A percentile compares a stretch with the other conserved stretches of the same genome.
Evolutionary conservation across 2,888 invertebrate species (phyloP).

Genomic region (Bellardia bayeri): DNA sequence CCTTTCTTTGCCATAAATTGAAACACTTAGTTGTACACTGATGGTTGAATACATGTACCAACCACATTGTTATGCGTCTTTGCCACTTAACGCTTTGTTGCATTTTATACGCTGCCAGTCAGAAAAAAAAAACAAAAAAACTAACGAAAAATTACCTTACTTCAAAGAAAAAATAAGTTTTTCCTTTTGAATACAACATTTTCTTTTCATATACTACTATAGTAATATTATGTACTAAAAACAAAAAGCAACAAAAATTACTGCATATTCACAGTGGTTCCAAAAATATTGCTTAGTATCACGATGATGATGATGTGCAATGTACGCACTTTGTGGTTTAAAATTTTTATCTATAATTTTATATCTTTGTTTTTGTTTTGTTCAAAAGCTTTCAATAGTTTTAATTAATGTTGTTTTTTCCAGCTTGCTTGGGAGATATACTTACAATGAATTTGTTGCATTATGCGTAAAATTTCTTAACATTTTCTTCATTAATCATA

Average conservation of each 20-base stretch:
- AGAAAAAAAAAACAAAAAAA: constrained; percentile 45
- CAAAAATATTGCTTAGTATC: constrained; percentile 37
- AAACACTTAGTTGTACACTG: not conserved
- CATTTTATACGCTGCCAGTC: constrained; percentile 70
- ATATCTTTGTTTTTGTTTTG: constrained; percentile 12
- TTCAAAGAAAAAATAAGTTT: constrained; percentile 66
- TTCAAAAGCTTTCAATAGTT: constrained; percentile 57
- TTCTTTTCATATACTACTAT: constrained; percentile 16
- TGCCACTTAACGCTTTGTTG: constrained; percentile 73
- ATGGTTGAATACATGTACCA: not conserved
- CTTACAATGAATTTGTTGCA: constrained; percentile 24
- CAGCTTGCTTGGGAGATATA: not conserved
- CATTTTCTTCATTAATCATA: constrained; percentile 69
- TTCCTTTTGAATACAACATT: constrained; percentile 52
- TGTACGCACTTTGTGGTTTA: constrained; percentile 44
- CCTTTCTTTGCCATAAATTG: constrained; percentile 36
- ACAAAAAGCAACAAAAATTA: constrained; percentile 34
- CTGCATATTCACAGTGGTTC: constrained; percentile 45
- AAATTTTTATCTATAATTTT: constrained; percentile 60
- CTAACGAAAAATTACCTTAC: constrained; percentile 66
- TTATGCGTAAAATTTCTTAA: constrained; percentile 55
- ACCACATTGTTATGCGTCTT: constrained; percentile 72
- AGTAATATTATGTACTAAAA: not conserved
- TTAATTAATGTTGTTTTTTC: constrained; percentile 63
- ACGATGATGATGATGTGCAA: constrained; percentile 40